Evolutionary conservation across 2,797 vertebrate species (phyloP).

Genomic region (Geotrypetes seraphini): DNA sequence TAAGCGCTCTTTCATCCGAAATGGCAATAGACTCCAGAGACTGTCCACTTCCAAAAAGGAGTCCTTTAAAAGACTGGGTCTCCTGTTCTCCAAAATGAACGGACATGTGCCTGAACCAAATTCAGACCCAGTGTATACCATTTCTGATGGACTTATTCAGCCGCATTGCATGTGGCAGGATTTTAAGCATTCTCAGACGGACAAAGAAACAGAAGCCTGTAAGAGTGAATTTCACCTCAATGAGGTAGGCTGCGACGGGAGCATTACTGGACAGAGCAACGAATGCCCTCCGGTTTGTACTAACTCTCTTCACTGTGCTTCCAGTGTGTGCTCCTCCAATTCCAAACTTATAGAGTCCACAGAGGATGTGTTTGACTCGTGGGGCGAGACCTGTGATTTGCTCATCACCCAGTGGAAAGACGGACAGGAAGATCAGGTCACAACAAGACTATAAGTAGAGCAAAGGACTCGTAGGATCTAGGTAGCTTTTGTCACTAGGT

Average conservation of each 20-base stretch:
- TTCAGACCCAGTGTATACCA: slow-evolving; percentile 77
- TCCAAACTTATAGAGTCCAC: slow-evolving; percentile 86
- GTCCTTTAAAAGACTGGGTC: slow-evolving; percentile 82
- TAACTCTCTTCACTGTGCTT: slow-evolving; percentile 88
- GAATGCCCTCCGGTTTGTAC: slow-evolving; percentile 71
- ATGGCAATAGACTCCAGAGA: slow-evolving; percentile 64
- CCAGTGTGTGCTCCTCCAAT: slow-evolving; percentile 88
- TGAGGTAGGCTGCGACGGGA: slow-evolving; percentile 66
- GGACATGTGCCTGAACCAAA: slow-evolving; percentile 63
- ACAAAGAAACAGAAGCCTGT: slow-evolving; percentile 63
- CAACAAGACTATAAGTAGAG: slow-evolving; percentile 81
- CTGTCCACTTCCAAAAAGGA: slow-evolving; percentile 70
- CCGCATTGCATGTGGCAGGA: slow-evolving; percentile 73
- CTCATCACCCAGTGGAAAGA: slow-evolving; percentile 76
- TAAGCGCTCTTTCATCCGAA: slow-evolving; percentile 60
- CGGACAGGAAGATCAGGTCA: slow-evolving; percentile 82
- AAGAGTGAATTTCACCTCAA: slow-evolving; percentile 80
- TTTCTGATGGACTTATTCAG: slow-evolving; percentile 81
- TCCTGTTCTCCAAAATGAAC: slow-evolving; percentile 82
- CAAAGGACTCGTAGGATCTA: slow-evolving; percentile 24
- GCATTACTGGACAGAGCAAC: slow-evolving; percentile 60
- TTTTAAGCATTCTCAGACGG: slow-evolving; percentile 66
- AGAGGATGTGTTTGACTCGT: slow-evolving; percentile 84
- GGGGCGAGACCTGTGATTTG: slow-evolving; percentile 80
- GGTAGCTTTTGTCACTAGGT: slow-evolving; percentile 33